Percentiles rank a stretch among this genome's conserved stretches.
phyloP scores from a whole-genome alignment of 23 tunicate species.

The Oikopleura albicans region DNA sequence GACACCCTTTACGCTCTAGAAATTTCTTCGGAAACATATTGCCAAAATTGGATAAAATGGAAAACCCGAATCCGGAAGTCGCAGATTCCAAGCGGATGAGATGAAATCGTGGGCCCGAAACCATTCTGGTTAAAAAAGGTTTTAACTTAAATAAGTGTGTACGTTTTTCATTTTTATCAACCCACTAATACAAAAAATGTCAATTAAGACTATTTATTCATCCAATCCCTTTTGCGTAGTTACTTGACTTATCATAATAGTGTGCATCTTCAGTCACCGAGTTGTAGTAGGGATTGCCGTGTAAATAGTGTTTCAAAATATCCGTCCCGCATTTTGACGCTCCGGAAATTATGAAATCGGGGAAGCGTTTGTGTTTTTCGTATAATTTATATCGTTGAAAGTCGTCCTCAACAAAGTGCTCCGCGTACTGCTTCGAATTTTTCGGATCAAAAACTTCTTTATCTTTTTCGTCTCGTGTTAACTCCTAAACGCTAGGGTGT shows the following conservation, averaged over 20 bases:
- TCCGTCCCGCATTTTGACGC: neutral
- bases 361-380: slow-evolving; percentile 7
- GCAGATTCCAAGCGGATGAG: too few relatives aligned
- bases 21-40: too few relatives aligned
- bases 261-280: neutral
- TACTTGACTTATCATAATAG: neutral
- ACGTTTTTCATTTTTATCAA: too few relatives aligned
- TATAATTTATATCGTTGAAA: slow-evolving; percentile 1
- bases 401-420: neutral
- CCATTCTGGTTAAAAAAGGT: too few relatives aligned
- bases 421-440: neutral
- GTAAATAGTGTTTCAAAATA: slow-evolving; percentile 5
- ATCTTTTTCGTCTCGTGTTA: too few relatives aligned
- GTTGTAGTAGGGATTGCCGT: neutral
- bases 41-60: too few relatives aligned
- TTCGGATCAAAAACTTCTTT: neutral
- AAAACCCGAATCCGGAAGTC: too few relatives aligned
- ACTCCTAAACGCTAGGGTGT: neutral
- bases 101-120: too few relatives aligned
- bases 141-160: too few relatives aligned
- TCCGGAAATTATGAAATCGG: neutral
- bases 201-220: too few relatives aligned
- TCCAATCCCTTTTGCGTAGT: neutral
- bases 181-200: too few relatives aligned
- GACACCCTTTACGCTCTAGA: too few relatives aligned